Conservation (phyloP, 1,140 invertebrate genomes). For the Bradynema listronoti region DNA sequence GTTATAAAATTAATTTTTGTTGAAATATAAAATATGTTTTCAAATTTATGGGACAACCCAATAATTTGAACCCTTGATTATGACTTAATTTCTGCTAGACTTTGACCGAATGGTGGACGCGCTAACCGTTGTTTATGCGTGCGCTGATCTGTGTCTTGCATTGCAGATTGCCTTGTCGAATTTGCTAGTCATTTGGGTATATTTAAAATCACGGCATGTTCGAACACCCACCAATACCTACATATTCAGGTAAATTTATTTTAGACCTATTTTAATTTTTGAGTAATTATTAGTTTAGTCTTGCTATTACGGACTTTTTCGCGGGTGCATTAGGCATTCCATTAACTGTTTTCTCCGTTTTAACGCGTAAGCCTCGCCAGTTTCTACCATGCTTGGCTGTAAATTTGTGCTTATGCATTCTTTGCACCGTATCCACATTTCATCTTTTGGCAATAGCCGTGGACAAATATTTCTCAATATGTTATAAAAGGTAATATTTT, state of each 20-base stretch:
- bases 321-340: conserved; percentile 43
- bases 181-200: conserved; percentile 37
- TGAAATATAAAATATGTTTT: no score
- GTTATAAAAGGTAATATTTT: conserved; percentile 30
- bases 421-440: conserved; percentile 46
- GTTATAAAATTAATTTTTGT: no score
- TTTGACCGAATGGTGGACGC: conserved; percentile 23
- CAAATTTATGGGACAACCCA: no score
- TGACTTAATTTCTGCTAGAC: no score
- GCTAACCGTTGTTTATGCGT: conserved; percentile 24
- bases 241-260: conserved; percentile 30
- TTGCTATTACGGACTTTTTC: conserved; percentile 40
- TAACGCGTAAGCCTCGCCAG: conserved; percentile 26
- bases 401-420: conserved; percentile 40
- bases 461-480: conserved; percentile 48
- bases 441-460: conserved; percentile 45
- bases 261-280: background rate
- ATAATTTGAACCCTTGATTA: no score
- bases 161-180: conserved; percentile 33
- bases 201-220: conserved; percentile 24
- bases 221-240: conserved; percentile 47
- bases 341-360: conserved; percentile 39
- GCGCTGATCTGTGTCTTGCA: conserved; percentile 31
- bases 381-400: conserved; percentile 36
- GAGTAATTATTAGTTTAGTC: conserved; percentile 3